A percentile compares a stretch with the other conserved stretches of the same genome.
Evolutionary conservation across 2,888 invertebrate species (phyloP).

Genomic region (Drosophila atripex): DNA sequence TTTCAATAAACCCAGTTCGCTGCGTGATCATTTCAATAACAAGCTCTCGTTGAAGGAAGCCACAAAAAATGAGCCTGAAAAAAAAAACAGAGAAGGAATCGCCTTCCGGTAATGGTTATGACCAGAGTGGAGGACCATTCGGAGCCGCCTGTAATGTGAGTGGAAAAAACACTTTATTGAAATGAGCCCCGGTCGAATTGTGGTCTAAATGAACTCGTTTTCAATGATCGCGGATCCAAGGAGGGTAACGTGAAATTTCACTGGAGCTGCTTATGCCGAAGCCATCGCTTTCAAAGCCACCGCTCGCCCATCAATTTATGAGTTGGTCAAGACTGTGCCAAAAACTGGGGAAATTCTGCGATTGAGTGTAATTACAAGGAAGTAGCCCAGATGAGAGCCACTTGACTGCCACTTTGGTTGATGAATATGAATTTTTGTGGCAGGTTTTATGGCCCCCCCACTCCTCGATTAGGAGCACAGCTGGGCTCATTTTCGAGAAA

Average conservation of each 20-base stretch:
- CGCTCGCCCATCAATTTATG: constrained; percentile 65
- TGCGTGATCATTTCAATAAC: constrained; percentile 62
- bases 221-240: constrained; percentile 34
- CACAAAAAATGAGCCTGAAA: constrained; percentile 23
- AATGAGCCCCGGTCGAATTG: constrained; percentile 71
- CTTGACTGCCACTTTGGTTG: constrained; percentile 62
- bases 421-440: constrained; percentile 68
- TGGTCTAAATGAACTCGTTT: constrained; percentile 71
- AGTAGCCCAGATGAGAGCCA: constrained; percentile 48
- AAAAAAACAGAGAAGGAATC: constrained; percentile 34
- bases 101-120: constrained; percentile 74
- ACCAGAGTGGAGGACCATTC: constrained; percentile 19
- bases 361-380: constrained; percentile 68
- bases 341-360: constrained; percentile 48
- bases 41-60: constrained; percentile 53
- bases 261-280: neutral
- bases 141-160: constrained; percentile 44
- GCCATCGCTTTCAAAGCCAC: constrained; percentile 51
- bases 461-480: constrained; percentile 5
- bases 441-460: constrained; percentile 49
- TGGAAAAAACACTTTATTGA: constrained; percentile 66
- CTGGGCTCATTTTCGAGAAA: constrained; percentile 27
- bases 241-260: constrained; percentile 55
- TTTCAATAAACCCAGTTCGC: constrained; percentile 68
- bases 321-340: constrained; percentile 76